These are phyloP conservation scores for Aphelenchoides avenae DNA, from an alignment of 1,140 invertebrate genomes.

Conservation along the genomic window DNA sequence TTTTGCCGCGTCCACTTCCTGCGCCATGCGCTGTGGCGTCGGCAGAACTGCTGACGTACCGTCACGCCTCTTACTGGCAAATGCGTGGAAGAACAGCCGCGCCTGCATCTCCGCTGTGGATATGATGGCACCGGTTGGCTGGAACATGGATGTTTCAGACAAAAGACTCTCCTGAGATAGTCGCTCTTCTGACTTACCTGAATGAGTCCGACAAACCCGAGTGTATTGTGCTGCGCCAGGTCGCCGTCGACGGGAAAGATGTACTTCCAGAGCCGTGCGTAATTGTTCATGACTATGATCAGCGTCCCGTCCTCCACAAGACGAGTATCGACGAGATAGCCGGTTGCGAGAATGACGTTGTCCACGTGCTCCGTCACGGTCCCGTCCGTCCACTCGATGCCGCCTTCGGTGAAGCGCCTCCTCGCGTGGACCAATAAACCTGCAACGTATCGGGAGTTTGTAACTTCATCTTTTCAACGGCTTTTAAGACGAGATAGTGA, in stretches of 20 bases:
- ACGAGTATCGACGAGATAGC: conserved; percentile 30
- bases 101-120: conserved; percentile 64
- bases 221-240: conserved; percentile 57
- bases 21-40: conserved; percentile 28
- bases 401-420: conserved; percentile 60
- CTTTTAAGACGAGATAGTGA: too few relatives aligned
- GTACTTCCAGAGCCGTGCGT: conserved; percentile 62
- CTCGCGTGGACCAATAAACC: conserved; percentile 62
- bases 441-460: too few relatives aligned
- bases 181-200: conserved; percentile 19
- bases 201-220: conserved; percentile 63
- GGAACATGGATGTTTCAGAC: neutral
- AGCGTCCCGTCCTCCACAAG: conserved; percentile 30
- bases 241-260: conserved; percentile 62
- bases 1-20: conserved; percentile 24
- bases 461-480: too few relatives aligned
- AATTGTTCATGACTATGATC: conserved; percentile 53
- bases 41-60: conserved; percentile 32
- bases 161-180: neutral
- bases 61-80: conserved; percentile 32
- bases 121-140: conserved; percentile 63
- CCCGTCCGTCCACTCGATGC: conserved; percentile 61
- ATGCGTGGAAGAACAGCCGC: conserved; percentile 59
- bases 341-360: conserved; percentile 44
- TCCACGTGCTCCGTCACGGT: conserved; percentile 48